phyloP scores from a whole-genome alignment of 2,113 vertebrate genomes.

The Numida meleagris region DNA sequence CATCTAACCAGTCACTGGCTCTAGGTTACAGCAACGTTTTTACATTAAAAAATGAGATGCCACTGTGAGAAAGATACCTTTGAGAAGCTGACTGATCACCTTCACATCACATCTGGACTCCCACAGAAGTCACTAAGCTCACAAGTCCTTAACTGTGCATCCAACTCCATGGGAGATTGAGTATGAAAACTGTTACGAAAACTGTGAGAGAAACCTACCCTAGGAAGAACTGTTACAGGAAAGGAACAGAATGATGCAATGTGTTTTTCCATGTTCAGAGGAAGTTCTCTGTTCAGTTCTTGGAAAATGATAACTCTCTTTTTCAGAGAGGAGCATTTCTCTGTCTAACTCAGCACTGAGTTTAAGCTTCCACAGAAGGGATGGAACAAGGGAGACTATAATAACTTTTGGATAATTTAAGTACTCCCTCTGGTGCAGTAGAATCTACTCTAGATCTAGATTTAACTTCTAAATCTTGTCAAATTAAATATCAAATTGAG shows the following conservation, averaged over 20 bases:
- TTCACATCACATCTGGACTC: neutral
- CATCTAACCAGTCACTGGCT: neutral
- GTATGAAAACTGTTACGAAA: neutral
- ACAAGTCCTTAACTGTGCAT: neutral
- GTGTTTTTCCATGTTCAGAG: neutral
- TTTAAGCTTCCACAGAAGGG: neutral
- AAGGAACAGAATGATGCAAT: neutral
- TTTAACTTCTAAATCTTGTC: neutral
- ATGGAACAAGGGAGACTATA: neutral
- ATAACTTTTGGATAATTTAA: neutral
- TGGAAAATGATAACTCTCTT: neutral
- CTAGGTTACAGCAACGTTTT: neutral
- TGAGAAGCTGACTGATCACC: neutral
- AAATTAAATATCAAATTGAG: neutral
- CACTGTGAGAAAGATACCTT: neutral
- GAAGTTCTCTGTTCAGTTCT: neutral
- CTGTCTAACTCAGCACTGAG: neutral
- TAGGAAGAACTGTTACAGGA: neutral
- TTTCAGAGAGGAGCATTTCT: neutral
- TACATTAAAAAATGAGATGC: neutral
- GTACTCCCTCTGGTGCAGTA: neutral
- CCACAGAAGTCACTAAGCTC: neutral
- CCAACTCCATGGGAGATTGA: neutral
- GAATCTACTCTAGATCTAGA: neutral
- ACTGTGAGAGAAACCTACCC: neutral